These are phyloP conservation scores for Antitype chi DNA, from an alignment of 2,888 invertebrate genomes.

Conservation along the genomic window DNA sequence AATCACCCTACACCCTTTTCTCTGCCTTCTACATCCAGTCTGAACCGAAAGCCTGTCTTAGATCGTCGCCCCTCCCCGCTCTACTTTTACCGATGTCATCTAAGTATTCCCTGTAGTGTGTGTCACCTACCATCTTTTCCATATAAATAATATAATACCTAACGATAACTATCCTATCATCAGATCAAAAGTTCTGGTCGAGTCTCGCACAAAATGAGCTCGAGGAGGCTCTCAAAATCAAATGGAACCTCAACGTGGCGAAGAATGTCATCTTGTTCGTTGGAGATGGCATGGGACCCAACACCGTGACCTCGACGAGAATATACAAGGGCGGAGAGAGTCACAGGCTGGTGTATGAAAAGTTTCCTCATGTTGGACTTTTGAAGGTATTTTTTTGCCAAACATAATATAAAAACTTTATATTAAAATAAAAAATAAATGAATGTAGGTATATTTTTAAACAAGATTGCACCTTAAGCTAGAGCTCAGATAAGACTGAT, in stretches of 20 bases:
- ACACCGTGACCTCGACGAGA: constrained; percentile 95
- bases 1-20: neutral
- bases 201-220: constrained; percentile 87
- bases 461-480: neutral
- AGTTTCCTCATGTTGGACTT: constrained; percentile 95
- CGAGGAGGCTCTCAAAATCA: constrained; percentile 89
- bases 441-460: too few species aligned
- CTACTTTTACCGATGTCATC: neutral
- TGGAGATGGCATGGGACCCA: constrained; percentile 97
- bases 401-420: too few species aligned
- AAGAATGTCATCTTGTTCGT: constrained; percentile 96
- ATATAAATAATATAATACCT: neutral
- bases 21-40: neutral
- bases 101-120: neutral
- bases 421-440: too few species aligned
- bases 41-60: neutral
- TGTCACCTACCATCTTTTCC: neutral
- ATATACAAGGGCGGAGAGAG: constrained; percentile 95
- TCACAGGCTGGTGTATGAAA: constrained; percentile 94
- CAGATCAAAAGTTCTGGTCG: constrained; percentile 87
- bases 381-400: constrained; percentile 92
- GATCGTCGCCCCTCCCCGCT: neutral
- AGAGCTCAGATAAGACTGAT: neutral
- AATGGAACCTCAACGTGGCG: constrained; percentile 91
- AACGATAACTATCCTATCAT: neutral